phyloP scores from a whole-genome alignment of 2,888 invertebrate genomes.

The Panopea generosa region DNA sequence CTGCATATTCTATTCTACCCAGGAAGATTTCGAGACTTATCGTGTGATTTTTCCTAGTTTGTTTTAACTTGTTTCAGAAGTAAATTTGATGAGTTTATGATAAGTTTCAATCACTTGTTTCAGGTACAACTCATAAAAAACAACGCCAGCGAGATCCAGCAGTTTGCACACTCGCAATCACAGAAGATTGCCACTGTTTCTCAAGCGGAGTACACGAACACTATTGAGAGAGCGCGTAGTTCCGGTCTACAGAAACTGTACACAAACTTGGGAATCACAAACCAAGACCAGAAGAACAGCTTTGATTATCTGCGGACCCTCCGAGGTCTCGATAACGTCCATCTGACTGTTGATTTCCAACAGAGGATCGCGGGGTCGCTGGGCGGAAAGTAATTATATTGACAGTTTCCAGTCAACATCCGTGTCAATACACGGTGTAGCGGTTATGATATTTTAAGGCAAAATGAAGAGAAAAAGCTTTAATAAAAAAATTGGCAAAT shows the following conservation, averaged over 20 bases:
- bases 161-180: constrained; percentile 70
- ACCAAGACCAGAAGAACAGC: constrained; percentile 73
- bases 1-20: no score
- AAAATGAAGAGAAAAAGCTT: no score
- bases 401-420: no score
- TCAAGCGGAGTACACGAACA: constrained; percentile 74
- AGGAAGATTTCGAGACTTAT: no score
- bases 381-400: constrained; percentile 1
- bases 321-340: constrained; percentile 70
- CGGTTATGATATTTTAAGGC: no score
- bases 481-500: no score
- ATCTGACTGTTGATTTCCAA: constrained; percentile 80
- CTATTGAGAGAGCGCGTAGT: constrained; percentile 73
- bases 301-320: constrained; percentile 81
- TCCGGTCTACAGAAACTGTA: constrained; percentile 75
- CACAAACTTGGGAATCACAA: constrained; percentile 64
- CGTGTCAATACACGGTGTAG: no score
- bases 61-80: no score
- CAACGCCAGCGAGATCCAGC: constrained; percentile 71
- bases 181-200: constrained; percentile 61
- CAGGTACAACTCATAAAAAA: constrained; percentile 75
- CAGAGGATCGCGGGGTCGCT: constrained; percentile 72
- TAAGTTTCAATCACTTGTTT: background rate
- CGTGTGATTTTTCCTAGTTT: no score
- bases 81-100: background rate